Evolutionary conservation across 2,888 invertebrate genomes (phyloP).

Genomic region (Malacosoma neustria): DNA sequence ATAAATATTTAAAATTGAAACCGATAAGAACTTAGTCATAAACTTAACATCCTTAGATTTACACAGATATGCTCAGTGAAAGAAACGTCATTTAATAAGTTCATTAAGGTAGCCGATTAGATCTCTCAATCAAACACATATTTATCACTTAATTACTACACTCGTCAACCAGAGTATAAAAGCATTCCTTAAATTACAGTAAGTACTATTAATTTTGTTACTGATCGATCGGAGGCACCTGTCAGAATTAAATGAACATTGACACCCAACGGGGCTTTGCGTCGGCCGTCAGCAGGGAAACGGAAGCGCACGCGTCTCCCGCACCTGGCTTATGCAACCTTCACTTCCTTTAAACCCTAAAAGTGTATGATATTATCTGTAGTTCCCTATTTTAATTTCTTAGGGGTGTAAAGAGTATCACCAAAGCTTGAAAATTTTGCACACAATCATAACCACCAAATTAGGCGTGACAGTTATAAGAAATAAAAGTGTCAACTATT

Average conservation of each 20-base stretch:
- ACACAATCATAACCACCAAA: too few species aligned
- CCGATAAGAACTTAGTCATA: too few species aligned
- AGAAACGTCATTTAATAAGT: too few species aligned
- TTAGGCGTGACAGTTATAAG: background rate
- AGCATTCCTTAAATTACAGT: background rate
- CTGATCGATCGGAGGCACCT: constrained; percentile 29
- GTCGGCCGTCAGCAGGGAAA: constrained; percentile 27
- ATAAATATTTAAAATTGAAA: too few species aligned
- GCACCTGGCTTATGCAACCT: constrained; percentile 57
- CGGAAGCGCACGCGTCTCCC: constrained; percentile 53
- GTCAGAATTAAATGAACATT: constrained; percentile 12
- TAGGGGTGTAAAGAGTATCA: too few species aligned
- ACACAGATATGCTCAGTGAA: too few species aligned
- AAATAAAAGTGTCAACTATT: background rate
- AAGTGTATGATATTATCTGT: constrained; percentile 32
- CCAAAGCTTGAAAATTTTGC: too few species aligned
- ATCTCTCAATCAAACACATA: too few species aligned
- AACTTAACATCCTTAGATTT: too few species aligned
- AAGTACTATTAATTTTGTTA: constrained; percentile 1
- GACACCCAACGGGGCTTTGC: constrained; percentile 1
- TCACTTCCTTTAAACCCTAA: constrained; percentile 59
- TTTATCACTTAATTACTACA: too few species aligned
- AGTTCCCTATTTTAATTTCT: background rate
- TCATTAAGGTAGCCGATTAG: too few species aligned
- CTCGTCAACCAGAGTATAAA: too few species aligned